Base-by-base conservation (phyloP, 2,888 invertebrate genomes). In the Caenorhabditis macrosperma region DNA sequence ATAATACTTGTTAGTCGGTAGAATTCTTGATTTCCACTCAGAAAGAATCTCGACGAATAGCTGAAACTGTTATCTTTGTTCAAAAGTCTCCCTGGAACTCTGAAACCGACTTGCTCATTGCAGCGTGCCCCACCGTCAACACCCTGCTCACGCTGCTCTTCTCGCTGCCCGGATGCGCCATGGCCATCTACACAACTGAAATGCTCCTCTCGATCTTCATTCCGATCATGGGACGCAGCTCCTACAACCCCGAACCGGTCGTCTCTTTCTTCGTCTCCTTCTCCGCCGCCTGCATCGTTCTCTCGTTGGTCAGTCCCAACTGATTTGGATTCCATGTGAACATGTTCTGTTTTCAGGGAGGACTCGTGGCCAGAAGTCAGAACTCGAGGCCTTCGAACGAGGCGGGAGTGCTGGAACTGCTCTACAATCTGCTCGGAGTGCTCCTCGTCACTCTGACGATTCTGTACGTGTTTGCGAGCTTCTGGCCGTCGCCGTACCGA, bases 201-300 rank as follows among this genome's bases (percentile, higher is more conserved):
- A 76, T 86, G 82, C 75, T 85, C 17, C 77, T 86, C 17, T 81
- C 82, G 6, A 82, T 83, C 30, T 87, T 87, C 48, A 82, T 87
- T 44, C 87, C 87, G 28, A 87, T 87, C 26, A 85, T 87, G 84
- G 87, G 87, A n/a, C 61, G 86, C 48, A 84, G 82, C 15, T 71
- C 77, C 12, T 60, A 78, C 10, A 83, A 86, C 50, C 85, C 86
- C 1, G 86, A 86, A 48, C 78, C 85, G 26, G 66, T 82, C 17
- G 82, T 86, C 10, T 78, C 81, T 9, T 64, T 75, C 6, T 85
- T 86, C 44, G 81, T 84, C 9, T 72, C 78, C n/a, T 81, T 84
- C 30, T 78, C 83, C 0, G 63, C 84, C 2, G 63, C 72, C n/a
- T 74, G 74, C 15, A 77, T 81, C 15, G 67, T 83, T 4, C 50